These are phyloP conservation scores for Platysteira castanea DNA, from an alignment of 2,113 vertebrate genomes.

Conservation along the genomic window DNA sequence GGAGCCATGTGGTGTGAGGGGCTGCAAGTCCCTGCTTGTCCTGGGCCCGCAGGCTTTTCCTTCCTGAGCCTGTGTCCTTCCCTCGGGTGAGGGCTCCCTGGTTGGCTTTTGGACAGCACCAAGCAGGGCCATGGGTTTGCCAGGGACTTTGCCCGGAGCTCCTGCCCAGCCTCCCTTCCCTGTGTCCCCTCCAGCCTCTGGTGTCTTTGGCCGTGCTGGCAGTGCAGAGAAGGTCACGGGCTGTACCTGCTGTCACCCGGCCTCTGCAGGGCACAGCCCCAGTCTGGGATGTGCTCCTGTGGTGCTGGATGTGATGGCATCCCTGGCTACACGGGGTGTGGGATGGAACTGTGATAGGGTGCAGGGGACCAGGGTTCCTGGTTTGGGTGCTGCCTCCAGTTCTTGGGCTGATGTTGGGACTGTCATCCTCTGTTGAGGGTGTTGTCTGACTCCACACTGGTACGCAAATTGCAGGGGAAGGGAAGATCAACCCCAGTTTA, in stretches of 20 bases:
- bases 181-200: background rate
- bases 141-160: background rate
- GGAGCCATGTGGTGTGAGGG: fast-evolving
- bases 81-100: background rate
- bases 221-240: background rate
- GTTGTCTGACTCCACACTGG: background rate
- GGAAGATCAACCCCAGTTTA: background rate
- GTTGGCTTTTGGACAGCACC: background rate
- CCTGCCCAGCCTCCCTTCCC: background rate
- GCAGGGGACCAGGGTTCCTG: background rate
- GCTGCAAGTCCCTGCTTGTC: background rate
- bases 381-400: background rate
- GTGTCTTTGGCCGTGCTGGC: background rate
- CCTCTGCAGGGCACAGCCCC: background rate
- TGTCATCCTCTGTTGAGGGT: background rate
- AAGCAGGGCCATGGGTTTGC: fast-evolving
- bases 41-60: fast-evolving
- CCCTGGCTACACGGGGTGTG: fast-evolving
- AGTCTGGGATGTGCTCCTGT: background rate
- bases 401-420: background rate
- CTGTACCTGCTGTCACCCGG: background rate
- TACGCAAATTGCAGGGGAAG: background rate
- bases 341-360: background rate
- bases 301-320: background rate
- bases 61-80: background rate